A percentile compares a stretch with the other conserved stretches of the same genome.
phyloP scores from a whole-genome alignment of 2,797 vertebrate genomes.

The Malurus splendens region DNA sequence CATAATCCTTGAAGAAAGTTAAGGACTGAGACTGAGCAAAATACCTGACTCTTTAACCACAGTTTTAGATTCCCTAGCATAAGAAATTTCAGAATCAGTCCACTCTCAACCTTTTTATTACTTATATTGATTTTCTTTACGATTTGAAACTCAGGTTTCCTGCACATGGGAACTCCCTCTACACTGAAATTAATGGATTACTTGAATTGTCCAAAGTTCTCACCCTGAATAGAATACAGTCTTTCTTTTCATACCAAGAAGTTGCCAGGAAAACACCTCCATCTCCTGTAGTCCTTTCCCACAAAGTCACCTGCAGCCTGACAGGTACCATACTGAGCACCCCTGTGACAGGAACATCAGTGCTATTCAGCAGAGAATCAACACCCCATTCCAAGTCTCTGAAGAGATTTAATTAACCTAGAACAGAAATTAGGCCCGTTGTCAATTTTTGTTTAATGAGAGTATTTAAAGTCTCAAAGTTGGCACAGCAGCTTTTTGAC shows the following conservation, averaged over 20 bases:
- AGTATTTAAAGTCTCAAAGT: neutral
- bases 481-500: neutral
- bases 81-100: neutral
- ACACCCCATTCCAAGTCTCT: neutral
- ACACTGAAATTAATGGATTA: neutral
- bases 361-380: neutral
- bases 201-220: neutral
- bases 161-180: neutral
- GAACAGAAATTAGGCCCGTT: neutral
- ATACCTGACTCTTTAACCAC: neutral
- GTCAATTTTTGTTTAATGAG: neutral
- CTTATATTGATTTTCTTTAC: neutral
- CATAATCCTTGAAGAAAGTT: neutral
- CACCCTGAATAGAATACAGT: neutral
- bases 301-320: neutral
- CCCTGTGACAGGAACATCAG: neutral
- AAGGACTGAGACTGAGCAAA: neutral
- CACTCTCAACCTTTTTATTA: neutral
- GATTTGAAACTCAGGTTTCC: neutral
- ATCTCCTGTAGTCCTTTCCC: neutral
- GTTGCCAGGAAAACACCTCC: neutral
- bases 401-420: neutral
- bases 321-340: neutral
- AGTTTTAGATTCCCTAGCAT: neutral
- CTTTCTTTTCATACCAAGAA: neutral